phyloP scores from a whole-genome alignment of 1,140 invertebrate species.

The Drosophila carrolli region DNA sequence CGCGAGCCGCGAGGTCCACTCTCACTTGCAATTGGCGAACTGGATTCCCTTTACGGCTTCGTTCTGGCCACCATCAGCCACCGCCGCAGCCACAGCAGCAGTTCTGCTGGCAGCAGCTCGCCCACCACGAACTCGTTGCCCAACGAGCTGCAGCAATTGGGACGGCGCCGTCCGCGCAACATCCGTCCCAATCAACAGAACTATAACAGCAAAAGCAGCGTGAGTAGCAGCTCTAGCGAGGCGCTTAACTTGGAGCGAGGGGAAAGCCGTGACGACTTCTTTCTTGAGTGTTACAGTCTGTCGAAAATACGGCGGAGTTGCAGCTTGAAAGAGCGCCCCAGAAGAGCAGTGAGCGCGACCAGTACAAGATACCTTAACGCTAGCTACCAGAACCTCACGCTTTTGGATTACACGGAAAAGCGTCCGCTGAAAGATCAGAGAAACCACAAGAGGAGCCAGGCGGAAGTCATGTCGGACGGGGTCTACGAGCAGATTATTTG shows the following conservation, averaged over 20 bases:
- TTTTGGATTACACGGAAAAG: constrained; percentile 67
- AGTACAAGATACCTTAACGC: constrained; percentile 71
- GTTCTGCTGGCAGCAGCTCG: constrained; percentile 7
- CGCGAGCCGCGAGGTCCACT: constrained; percentile 71
- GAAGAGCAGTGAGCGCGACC: constrained; percentile 7
- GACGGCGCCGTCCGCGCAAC: constrained; percentile 39
- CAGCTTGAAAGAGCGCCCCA: constrained; percentile 22
- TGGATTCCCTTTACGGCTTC: constrained; percentile 40
- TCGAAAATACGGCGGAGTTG: constrained; percentile 41
- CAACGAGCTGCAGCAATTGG: constrained; percentile 69
- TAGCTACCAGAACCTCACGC: constrained; percentile 78
- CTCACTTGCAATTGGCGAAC: constrained; percentile 9
- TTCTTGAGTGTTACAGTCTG: constrained; percentile 40
- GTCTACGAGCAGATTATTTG: constrained; percentile 75
- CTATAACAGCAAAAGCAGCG: constrained; percentile 38
- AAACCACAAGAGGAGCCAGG: constrained; percentile 34
- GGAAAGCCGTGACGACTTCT: constrained; percentile 28
- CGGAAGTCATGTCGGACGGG: constrained; percentile 57
- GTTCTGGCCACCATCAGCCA: constrained; percentile 50
- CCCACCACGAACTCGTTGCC: constrained; percentile 48
- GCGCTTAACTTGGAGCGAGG: constrained; percentile 37
- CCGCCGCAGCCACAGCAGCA: constrained; percentile 16
- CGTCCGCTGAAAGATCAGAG: constrained; percentile 15
- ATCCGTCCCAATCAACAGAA: constrained; percentile 16
- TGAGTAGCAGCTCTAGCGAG: constrained; percentile 57